A percentile compares a stretch with the other conserved stretches of the same genome.
Evolutionary conservation across 2,113 vertebrate species (phyloP).

Genomic region (Brachyhypopomus occidentalis): DNA sequence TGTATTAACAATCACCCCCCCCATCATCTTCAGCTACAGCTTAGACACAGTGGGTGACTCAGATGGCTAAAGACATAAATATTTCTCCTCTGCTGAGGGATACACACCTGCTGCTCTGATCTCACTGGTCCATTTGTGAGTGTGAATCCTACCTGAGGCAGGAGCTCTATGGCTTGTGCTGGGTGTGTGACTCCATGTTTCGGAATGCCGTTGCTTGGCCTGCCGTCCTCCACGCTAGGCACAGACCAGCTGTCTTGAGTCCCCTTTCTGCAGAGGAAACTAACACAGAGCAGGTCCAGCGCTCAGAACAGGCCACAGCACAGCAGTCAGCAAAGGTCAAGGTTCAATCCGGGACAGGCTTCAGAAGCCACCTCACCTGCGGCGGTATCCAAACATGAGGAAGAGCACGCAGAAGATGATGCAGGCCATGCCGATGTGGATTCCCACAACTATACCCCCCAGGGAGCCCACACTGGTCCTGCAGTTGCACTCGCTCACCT

Average conservation of each 20-base stretch:
- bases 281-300: constrained; percentile 41
- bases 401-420: constrained; percentile 80
- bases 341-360: not conserved
- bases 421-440: constrained; percentile 77
- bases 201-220: constrained; percentile 39
- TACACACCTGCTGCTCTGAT: not conserved
- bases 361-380: constrained; percentile 65
- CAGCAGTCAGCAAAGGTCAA: not conserved
- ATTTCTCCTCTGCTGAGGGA: no score
- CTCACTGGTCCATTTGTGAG: not conserved
- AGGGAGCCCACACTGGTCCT: constrained; percentile 66
- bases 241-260: constrained; percentile 72
- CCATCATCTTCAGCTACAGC: no score
- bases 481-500: constrained; percentile 66
- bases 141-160: constrained; percentile 64
- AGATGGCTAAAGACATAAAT: no score
- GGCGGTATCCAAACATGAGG: constrained; percentile 78
- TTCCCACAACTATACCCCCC: constrained; percentile 73
- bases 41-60: no score
- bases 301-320: not conserved
- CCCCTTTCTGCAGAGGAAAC: constrained; percentile 72
- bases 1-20: not conserved
- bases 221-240: constrained; percentile 58
- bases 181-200: constrained; percentile 50
- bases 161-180: constrained; percentile 57